Evolutionary conservation across 2,888 invertebrate genomes (phyloP), one percentile per base, ranked within the genome.

Genomic region (Flexamia atlantica): DNA sequence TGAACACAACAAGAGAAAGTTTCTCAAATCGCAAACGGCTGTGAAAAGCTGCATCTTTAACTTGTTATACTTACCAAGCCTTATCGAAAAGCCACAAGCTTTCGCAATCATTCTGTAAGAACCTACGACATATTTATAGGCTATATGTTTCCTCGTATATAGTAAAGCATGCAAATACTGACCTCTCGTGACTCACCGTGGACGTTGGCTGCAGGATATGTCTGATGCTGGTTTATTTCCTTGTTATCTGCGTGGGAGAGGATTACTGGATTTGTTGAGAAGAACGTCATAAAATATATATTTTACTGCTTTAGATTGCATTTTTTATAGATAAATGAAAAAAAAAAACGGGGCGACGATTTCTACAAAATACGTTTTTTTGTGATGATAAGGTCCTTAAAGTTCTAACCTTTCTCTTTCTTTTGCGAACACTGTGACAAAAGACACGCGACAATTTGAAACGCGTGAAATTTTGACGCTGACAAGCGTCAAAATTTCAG

Each of bases 141-240:
- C 17, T 14, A 12, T 28, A 64, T 64, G 30, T 64, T 64, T 20
- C 14, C 12, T 17, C n/a, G 64, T 64, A 64, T 64, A 28, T 1
- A 64, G 64, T 3, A 64, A 28, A 53, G 12, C 64, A 64, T 64
- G 64, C 64, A 64, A 64, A 64, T 30, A 30, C 10, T 64, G 64
- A 64, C 64, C 28, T 28, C 57, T 17, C 57, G 64, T 53, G 53
- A 12, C 46, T 17, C 46, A 46, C 12, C 2, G 17, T 17, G 7
- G 46, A 3, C 14, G 17, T 46, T 17, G 12, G 46, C 2, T 46
- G 14, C 20, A 14, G 53, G 23, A 23, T 23, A 53, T 5, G 20
- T 23, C 53, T 53, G 23, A 53, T 53, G 23, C 53, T 23, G 14
- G 53, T 53, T 53, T 53, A 53, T 53, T 23, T 53, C 53, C 14